Conservation (phyloP, 2,113 vertebrate genomes). For the Sinocyclocheilus anshuiensis region DNA sequence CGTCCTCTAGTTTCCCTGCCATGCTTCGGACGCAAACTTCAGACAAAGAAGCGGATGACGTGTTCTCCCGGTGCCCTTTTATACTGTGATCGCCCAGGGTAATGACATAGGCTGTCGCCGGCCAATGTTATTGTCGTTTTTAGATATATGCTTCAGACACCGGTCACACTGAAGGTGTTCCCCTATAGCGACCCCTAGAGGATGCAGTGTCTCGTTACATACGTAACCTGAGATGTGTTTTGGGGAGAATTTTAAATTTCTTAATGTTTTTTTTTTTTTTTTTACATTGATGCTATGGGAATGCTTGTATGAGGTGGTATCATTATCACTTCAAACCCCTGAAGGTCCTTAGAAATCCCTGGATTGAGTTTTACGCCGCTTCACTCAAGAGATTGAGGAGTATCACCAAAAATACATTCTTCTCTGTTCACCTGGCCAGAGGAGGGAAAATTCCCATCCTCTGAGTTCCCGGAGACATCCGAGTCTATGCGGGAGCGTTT, state of each 20-base stretch:
- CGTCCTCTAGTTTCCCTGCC: too few species aligned
- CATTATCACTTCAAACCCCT: neutral
- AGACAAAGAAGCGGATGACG: too few species aligned
- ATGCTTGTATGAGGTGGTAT: neutral
- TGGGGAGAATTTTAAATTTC: neutral
- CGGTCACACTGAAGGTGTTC: too few species aligned
- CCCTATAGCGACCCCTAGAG: too few species aligned
- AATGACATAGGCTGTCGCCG: too few species aligned
- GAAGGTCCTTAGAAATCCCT: constrained; percentile 1
- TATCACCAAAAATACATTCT: constrained; percentile 69
- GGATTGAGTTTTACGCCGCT: neutral
- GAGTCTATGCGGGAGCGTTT: constrained; percentile 85
- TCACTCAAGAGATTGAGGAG: constrained; percentile 69
- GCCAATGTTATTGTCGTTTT: too few species aligned
- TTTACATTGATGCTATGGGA: neutral
- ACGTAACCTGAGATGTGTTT: neutral
- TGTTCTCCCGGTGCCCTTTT: too few species aligned
- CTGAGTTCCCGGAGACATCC: constrained; percentile 72
- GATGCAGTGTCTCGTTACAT: too few species aligned
- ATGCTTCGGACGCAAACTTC: too few species aligned
- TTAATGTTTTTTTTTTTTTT: neutral
- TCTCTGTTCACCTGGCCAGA: constrained; percentile 53
- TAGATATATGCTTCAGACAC: too few species aligned
- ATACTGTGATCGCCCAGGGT: too few species aligned
- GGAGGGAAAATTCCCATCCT: constrained; percentile 65